These are phyloP conservation scores for Odontomyia ornata DNA, from an alignment of 2,888 invertebrate species.

Conservation along the genomic window DNA sequence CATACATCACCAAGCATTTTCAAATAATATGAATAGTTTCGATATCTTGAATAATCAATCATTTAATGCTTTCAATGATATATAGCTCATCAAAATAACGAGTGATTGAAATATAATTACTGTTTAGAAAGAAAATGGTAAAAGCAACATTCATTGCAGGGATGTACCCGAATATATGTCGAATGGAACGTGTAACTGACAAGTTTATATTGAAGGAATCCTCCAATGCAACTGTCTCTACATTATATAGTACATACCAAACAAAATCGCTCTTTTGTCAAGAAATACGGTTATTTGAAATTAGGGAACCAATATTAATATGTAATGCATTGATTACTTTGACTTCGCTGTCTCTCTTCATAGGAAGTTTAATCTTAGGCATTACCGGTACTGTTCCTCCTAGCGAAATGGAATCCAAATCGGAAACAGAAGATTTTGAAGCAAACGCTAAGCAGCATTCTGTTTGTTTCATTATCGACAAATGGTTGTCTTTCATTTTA, in stretches of 20 bases:
- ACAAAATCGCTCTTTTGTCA: constrained; percentile 88
- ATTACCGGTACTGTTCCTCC: constrained; percentile 41
- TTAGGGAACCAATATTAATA: constrained; percentile 72
- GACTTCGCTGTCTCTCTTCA: constrained; percentile 78
- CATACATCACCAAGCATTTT: too few species aligned
- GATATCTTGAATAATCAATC: too few species aligned
- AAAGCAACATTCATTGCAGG: constrained; percentile 91
- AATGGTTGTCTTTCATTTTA: constrained; percentile 77
- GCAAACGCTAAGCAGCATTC: not conserved
- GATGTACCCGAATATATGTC: constrained; percentile 85
- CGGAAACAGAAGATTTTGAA: constrained; percentile 26
- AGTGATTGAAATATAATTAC: too few species aligned
- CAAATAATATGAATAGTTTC: too few species aligned
- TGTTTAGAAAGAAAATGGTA: too few species aligned
- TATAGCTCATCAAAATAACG: too few species aligned
- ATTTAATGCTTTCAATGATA: too few species aligned
- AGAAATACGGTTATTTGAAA: constrained; percentile 77
- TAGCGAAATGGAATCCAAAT: constrained; percentile 18
- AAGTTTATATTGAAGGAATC: not conserved
- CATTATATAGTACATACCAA: constrained; percentile 53
- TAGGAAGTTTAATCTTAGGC: constrained; percentile 51
- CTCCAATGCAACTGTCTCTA: not conserved
- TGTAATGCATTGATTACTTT: constrained; percentile 84
- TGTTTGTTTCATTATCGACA: constrained; percentile 68
- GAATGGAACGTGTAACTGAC: constrained; percentile 71